Conservation (phyloP, 2,113 vertebrate species). For the Erpornis zantholeuca region DNA sequence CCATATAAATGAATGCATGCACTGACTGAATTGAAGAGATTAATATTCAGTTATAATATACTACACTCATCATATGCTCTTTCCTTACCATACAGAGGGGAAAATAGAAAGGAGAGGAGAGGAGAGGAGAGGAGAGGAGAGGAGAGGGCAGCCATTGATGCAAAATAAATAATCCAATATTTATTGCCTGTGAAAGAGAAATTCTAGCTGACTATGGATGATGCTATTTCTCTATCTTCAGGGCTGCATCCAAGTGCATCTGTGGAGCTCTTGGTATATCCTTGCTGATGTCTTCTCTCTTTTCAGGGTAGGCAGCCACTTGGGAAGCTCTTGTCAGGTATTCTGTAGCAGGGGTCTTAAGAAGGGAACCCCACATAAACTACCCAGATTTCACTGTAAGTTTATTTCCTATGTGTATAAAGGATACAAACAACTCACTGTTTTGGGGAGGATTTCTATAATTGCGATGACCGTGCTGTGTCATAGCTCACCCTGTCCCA, state of each 20-base stretch:
- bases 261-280: neutral
- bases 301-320: neutral
- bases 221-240: neutral
- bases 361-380: neutral
- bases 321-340: neutral
- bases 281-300: neutral
- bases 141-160: neutral
- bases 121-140: neutral
- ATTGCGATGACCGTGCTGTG: neutral
- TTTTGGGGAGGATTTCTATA: neutral
- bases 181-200: constrained; percentile 19
- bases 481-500: neutral
- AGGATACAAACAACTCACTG: neutral
- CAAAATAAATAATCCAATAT: constrained; percentile 61
- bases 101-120: neutral
- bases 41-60: constrained; percentile 64
- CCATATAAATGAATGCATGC: constrained; percentile 66
- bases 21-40: constrained; percentile 59
- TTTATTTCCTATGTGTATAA: neutral
- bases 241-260: neutral
- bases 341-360: neutral
- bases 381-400: neutral
- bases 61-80: constrained; percentile 44
- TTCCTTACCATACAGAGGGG: constrained; percentile 20
- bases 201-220: neutral